These are phyloP conservation scores for Dromaius novaehollandiae DNA, from an alignment of 2,113 vertebrate genomes.

Conservation along the genomic window DNA sequence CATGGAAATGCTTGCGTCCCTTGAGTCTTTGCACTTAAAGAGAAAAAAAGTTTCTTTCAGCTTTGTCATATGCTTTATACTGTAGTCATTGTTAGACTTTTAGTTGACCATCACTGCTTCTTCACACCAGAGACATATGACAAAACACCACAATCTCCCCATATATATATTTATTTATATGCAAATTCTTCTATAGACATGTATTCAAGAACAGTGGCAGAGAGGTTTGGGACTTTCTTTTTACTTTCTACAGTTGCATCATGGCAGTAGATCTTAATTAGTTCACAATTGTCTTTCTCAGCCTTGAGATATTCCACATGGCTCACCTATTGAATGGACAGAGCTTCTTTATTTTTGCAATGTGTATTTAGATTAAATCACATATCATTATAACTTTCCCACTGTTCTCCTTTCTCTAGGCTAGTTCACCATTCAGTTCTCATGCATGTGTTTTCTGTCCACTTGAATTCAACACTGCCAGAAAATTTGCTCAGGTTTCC, in stretches of 20 bases:
- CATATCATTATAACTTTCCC: too few species aligned
- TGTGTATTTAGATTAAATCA: not conserved
- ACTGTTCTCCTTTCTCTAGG: not conserved
- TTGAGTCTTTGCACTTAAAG: not conserved
- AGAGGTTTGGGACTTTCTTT: not conserved
- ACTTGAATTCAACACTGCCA: not conserved
- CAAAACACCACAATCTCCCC: not conserved
- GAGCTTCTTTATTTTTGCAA: not conserved
- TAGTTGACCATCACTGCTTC: conserved; percentile 8
- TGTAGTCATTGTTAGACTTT: not conserved
- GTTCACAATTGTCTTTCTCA: not conserved
- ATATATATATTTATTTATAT: not conserved
- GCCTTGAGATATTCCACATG: not conserved
- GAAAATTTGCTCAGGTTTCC: not conserved
- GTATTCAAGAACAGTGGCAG: not conserved
- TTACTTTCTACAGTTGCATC: too few species aligned
- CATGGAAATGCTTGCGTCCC: not conserved
- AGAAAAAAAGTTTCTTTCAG: not conserved
- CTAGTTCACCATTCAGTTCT: not conserved
- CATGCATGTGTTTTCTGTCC: too few species aligned
- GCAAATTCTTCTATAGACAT: not conserved
- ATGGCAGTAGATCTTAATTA: not conserved
- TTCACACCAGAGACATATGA: not conserved
- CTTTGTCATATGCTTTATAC: not conserved
- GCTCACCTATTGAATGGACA: not conserved